Conservation (phyloP, 2,888 invertebrate genomes). For the Hartigia nigra region DNA sequence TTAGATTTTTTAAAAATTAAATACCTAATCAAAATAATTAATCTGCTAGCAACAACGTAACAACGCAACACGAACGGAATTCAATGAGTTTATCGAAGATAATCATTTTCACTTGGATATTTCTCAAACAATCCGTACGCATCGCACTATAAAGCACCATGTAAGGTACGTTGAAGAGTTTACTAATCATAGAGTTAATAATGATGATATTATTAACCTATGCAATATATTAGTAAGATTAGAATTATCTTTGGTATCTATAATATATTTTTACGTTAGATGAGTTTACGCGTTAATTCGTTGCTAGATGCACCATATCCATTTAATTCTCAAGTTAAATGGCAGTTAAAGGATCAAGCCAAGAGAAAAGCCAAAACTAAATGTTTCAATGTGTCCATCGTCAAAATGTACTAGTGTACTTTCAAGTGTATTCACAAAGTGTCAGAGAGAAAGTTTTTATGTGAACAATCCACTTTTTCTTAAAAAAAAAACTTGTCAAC, state of each 20-base stretch:
- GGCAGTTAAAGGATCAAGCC: not conserved
- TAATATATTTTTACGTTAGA: not conserved
- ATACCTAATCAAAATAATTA: not conserved
- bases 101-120: not conserved
- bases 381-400: not conserved
- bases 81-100: not conserved
- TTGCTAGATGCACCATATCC: not conserved
- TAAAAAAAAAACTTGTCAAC: not conserved
- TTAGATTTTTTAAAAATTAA: conserved; percentile 2
- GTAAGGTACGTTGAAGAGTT: not conserved
- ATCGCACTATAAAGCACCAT: not conserved
- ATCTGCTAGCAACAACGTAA: conserved; percentile 1
- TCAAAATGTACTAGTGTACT: not conserved
- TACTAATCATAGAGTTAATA: not conserved
- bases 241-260: not conserved
- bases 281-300: not conserved
- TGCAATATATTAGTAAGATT: not conserved
- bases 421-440: not conserved
- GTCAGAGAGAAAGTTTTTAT: not conserved
- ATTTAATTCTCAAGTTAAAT: not conserved
- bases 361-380: not conserved
- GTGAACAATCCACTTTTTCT: not conserved
- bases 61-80: not conserved
- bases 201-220: not conserved
- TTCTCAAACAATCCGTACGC: not conserved